Conservation (phyloP, 2,797 vertebrate species). For the Spea hammondii region DNA sequence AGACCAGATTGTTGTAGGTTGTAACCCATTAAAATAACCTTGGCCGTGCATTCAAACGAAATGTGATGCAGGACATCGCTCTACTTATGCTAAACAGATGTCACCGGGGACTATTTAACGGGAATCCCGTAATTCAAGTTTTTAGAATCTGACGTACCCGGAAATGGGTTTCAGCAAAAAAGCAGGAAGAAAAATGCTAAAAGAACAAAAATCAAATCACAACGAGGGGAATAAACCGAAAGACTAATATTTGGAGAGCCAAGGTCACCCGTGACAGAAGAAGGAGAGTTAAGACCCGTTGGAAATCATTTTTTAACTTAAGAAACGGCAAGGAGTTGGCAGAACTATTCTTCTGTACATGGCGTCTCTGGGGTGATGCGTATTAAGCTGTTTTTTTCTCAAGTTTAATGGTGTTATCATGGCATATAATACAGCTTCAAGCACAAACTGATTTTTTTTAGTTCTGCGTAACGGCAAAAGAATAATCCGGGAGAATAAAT, state of each 20-base stretch:
- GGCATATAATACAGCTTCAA: slow-evolving; percentile 60
- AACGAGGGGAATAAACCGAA: neutral
- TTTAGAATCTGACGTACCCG: too few species aligned
- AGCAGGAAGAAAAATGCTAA: too few species aligned
- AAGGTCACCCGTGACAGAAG: slow-evolving; percentile 53
- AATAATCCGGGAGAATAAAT: slow-evolving; percentile 55
- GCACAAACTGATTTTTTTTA: slow-evolving; percentile 61
- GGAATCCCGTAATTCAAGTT: too few species aligned
- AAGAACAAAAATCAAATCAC: too few species aligned
- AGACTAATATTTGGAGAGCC: slow-evolving; percentile 5
- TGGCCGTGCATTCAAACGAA: too few species aligned
- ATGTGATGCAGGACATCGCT: too few species aligned
- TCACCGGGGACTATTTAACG: too few species aligned
- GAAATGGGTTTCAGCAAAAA: too few species aligned
- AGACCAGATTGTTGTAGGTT: too few species aligned
- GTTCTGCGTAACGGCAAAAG: slow-evolving; percentile 55
- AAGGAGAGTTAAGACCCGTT: slow-evolving; percentile 51
- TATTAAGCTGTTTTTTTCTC: slow-evolving; percentile 63
- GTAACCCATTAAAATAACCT: too few species aligned
- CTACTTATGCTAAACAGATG: too few species aligned
- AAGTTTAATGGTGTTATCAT: slow-evolving; percentile 56
- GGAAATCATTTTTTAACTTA: slow-evolving; percentile 61
- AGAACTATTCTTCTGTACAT: slow-evolving; percentile 50
- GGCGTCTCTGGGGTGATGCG: slow-evolving; percentile 65
- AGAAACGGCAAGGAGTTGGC: slow-evolving; percentile 61